A percentile compares a stretch with the other conserved stretches of the same genome.
Evolutionary conservation across 2,888 invertebrate genomes (phyloP).

Genomic region (Bibio marci): DNA sequence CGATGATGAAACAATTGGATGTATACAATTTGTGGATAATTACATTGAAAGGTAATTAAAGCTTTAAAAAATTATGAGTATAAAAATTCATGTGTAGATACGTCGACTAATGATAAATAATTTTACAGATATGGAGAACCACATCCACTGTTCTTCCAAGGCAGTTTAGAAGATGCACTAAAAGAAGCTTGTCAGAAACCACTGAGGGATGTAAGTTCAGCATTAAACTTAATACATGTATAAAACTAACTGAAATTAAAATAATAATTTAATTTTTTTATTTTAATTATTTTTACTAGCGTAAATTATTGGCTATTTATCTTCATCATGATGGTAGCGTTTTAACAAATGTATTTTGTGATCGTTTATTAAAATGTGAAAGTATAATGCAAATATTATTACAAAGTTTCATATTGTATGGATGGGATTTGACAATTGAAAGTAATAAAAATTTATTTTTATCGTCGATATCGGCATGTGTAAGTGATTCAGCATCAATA

Average conservation of each 20-base stretch:
- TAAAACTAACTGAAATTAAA: not conserved
- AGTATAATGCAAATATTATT: conserved; percentile 77
- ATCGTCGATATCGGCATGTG: conserved; percentile 51
- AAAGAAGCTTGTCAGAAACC: conserved; percentile 78
- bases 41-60: conserved; percentile 48
- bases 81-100: not conserved
- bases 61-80: not conserved
- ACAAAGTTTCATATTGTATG: conserved; percentile 84
- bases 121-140: conserved; percentile 61
- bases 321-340: conserved; percentile 93
- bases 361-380: conserved; percentile 81
- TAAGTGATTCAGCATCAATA: conserved; percentile 69
- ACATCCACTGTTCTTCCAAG: conserved; percentile 82
- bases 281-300: conserved; percentile 51
- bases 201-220: conserved; percentile 61
- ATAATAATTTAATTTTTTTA: not conserved
- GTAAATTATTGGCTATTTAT: conserved; percentile 86
- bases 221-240: not conserved
- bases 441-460: conserved; percentile 72
- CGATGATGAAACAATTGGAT: conserved; percentile 70
- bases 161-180: conserved; percentile 77
- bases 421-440: conserved; percentile 90
- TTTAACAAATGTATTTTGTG: conserved; percentile 92
- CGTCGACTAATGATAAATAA: no score
- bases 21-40: conserved; percentile 71